phyloP scores from a whole-genome alignment of 2,888 invertebrate genomes.

The Apoda limacodes region DNA sequence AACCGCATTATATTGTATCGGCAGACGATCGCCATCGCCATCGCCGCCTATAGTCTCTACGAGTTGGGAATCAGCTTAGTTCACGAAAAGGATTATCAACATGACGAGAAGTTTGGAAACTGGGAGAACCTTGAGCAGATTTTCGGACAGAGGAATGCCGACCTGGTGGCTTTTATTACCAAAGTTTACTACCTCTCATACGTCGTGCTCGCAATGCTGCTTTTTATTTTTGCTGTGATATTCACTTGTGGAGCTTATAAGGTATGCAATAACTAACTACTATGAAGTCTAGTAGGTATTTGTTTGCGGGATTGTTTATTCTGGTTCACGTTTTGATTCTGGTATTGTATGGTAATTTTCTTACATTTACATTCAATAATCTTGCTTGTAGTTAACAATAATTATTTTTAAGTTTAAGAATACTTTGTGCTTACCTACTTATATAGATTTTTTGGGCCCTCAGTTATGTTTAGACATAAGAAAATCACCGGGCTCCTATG shows the following conservation, averaged over 20 bases:
- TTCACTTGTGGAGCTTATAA: slow-evolving; percentile 52
- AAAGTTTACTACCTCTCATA: slow-evolving; percentile 47
- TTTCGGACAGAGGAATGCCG: slow-evolving; percentile 40
- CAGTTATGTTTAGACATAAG: too few relatives aligned
- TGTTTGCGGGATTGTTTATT: too few relatives aligned
- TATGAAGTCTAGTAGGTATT: background rate
- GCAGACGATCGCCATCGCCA: slow-evolving; percentile 49
- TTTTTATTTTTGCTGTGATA: slow-evolving; percentile 42
- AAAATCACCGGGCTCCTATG: too few relatives aligned
- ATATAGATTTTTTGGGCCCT: too few relatives aligned
- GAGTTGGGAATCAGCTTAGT: slow-evolving; percentile 41
- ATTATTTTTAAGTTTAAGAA: background rate
- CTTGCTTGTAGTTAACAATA: background rate
- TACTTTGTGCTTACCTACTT: background rate
- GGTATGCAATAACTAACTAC: slow-evolving; percentile 37
- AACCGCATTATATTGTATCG: too few relatives aligned
- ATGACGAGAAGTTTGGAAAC: slow-evolving; percentile 41
- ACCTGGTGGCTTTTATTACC: slow-evolving; percentile 35
- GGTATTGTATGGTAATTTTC: too few relatives aligned
- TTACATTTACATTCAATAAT: background rate
- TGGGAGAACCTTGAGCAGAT: slow-evolving; percentile 50
- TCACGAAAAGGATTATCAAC: slow-evolving; percentile 32
- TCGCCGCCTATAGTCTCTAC: slow-evolving; percentile 44
- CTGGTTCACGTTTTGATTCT: too few relatives aligned
- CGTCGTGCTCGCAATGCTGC: slow-evolving; percentile 35